phyloP scores from a whole-genome alignment of 1,140 invertebrate genomes.

The Drosophila jambulina region DNA sequence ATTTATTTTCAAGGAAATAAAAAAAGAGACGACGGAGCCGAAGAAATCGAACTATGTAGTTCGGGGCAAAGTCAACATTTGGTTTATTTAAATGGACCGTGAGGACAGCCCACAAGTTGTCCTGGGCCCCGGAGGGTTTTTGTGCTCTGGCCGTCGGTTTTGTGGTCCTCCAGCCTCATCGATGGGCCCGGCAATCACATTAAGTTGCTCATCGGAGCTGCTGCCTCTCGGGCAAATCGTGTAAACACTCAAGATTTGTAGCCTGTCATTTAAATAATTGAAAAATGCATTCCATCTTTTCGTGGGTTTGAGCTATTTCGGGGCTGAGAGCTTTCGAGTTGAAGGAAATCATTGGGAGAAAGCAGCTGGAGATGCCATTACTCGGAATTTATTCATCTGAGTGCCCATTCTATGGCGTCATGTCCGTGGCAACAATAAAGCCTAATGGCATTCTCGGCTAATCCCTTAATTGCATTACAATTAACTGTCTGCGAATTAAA shows the following conservation, averaged over 20 bases:
- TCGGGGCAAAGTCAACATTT: slow-evolving; percentile 61
- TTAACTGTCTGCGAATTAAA: slow-evolving; percentile 78
- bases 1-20: slow-evolving; percentile 55
- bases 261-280: slow-evolving; percentile 80
- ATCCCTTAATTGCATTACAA: slow-evolving; percentile 80
- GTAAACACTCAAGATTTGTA: slow-evolving; percentile 72
- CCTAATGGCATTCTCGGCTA: slow-evolving; percentile 76
- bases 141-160: slow-evolving; percentile 20
- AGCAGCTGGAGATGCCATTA: slow-evolving; percentile 7
- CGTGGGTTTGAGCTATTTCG: slow-evolving; percentile 15
- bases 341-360: slow-evolving; percentile 11
- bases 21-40: slow-evolving; percentile 14
- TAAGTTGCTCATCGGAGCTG: slow-evolving; percentile 48
- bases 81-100: slow-evolving; percentile 76
- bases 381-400: slow-evolving; percentile 6
- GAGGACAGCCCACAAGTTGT: slow-evolving; percentile 55
- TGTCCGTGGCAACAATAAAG: slow-evolving; percentile 59
- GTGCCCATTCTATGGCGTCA: slow-evolving; percentile 9
- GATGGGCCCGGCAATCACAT: slow-evolving; percentile 67
- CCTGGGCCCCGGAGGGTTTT: slow-evolving; percentile 5
- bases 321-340: slow-evolving; percentile 16
- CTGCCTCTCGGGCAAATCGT: slow-evolving; percentile 51
- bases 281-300: slow-evolving; percentile 56
- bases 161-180: slow-evolving; percentile 40
- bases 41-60: slow-evolving; percentile 41